These are phyloP conservation scores for Julus scanicus DNA, from an alignment of 2,888 invertebrate genomes.

Conservation along the genomic window DNA sequence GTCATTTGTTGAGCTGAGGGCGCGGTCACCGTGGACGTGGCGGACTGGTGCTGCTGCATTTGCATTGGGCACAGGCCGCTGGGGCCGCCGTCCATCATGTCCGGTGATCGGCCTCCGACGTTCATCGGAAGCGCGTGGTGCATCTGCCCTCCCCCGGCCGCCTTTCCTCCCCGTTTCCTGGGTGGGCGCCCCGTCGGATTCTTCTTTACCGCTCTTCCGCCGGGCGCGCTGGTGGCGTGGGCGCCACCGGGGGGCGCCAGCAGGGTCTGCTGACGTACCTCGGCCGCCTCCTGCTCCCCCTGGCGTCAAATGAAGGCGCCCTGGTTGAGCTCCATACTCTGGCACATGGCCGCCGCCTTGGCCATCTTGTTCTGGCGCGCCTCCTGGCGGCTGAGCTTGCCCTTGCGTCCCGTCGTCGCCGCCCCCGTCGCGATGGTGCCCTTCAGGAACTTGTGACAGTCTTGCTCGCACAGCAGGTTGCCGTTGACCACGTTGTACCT, in stretches of 20 bases:
- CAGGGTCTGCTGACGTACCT: constrained; percentile 4
- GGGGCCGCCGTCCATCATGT: neutral
- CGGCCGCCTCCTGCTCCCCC: constrained; percentile 57
- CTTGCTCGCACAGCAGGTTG: constrained; percentile 92
- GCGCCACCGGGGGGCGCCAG: constrained; percentile 30
- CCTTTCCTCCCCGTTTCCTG: constrained; percentile 49
- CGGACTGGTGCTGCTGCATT: neutral
- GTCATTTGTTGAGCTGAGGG: constrained; percentile 52
- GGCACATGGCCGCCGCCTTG: constrained; percentile 57
- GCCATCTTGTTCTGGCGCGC: constrained; percentile 58
- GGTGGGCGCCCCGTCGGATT: constrained; percentile 54
- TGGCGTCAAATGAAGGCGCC: constrained; percentile 58
- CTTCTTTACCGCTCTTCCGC: constrained; percentile 48
- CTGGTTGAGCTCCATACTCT: constrained; percentile 58
- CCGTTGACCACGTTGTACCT: constrained; percentile 92
- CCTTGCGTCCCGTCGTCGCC: constrained; percentile 76
- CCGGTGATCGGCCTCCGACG: neutral
- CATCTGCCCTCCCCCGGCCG: neutral
- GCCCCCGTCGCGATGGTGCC: constrained; percentile 59
- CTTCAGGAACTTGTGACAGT: constrained; percentile 92
- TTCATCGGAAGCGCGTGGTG: neutral
- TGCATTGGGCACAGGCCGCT: neutral
- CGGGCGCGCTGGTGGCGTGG: constrained; percentile 36
- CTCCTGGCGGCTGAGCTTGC: constrained; percentile 82
- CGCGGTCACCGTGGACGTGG: neutral